Evolutionary conservation across 1,140 invertebrate species (phyloP).

Genomic region (Chironomus tepperi): DNA sequence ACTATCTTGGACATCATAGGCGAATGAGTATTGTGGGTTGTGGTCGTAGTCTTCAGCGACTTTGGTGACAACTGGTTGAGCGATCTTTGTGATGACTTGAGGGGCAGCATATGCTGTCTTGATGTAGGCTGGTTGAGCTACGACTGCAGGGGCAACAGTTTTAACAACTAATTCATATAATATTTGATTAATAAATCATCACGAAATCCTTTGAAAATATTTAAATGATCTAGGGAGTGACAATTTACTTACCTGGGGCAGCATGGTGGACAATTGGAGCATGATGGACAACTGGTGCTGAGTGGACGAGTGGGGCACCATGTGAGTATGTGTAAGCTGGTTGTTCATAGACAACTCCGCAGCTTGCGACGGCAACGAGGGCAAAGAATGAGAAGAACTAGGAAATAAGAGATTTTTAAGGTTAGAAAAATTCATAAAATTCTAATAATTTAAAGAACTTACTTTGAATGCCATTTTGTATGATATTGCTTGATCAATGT

Average conservation of each 20-base stretch:
- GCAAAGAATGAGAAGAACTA: conserved; percentile 28
- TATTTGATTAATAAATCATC: neutral
- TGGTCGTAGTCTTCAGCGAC: conserved; percentile 38
- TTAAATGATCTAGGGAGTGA: neutral
- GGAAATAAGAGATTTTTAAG: neutral
- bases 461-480: neutral
- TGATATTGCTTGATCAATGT: neutral
- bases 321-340: conserved; percentile 27
- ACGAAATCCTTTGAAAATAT: too few species aligned
- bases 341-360: conserved; percentile 27
- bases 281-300: conserved; percentile 28
- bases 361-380: conserved; percentile 29
- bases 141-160: neutral
- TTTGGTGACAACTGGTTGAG: conserved; percentile 27
- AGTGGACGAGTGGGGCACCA: conserved; percentile 30
- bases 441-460: too few species aligned
- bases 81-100: conserved; percentile 1
- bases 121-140: neutral
- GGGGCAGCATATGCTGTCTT: neutral
- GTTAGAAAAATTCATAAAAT: neutral
- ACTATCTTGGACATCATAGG: conserved; percentile 41
- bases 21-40: conserved; percentile 41
- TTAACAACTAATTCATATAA: neutral
- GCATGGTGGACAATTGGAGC: conserved; percentile 28
- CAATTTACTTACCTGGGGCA: neutral